A percentile compares a stretch with the other conserved stretches of the same genome.
These are phyloP conservation scores for Phalera bucephala DNA, from an alignment of 2,888 invertebrate species.

Conservation along the genomic window DNA sequence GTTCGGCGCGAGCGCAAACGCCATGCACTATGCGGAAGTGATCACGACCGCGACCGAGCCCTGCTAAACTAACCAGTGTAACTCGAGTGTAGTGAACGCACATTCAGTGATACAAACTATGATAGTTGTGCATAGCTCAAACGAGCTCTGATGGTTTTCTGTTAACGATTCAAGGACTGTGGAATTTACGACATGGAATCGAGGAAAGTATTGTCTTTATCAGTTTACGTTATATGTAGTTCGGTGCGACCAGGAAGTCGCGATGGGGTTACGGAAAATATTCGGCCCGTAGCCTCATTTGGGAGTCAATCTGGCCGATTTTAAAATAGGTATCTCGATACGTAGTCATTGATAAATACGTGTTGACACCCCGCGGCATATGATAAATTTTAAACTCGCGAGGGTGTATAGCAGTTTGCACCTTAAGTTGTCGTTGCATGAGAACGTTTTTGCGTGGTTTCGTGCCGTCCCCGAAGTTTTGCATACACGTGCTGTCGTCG, in stretches of 20 bases:
- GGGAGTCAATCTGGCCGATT: constrained; percentile 48
- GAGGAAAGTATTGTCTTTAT: constrained; percentile 75
- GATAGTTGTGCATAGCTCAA: constrained; percentile 69
- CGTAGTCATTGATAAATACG: constrained; percentile 72
- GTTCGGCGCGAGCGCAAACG: constrained; percentile 46
- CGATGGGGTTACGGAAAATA: constrained; percentile 35
- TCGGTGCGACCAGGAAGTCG: constrained; percentile 48
- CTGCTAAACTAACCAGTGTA: constrained; percentile 57
- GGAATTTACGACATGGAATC: constrained; percentile 75
- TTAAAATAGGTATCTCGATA: constrained; percentile 48
- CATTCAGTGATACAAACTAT: constrained; percentile 76
- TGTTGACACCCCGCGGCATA: constrained; percentile 69
- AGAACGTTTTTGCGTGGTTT: constrained; percentile 65
- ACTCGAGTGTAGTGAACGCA: constrained; percentile 70
- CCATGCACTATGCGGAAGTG: constrained; percentile 80
- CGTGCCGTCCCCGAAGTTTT: constrained; percentile 56
- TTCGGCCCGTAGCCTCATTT: constrained; percentile 50
- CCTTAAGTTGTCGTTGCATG: constrained; percentile 60
- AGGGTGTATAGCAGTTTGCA: constrained; percentile 58
- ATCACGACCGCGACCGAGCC: constrained; percentile 54
- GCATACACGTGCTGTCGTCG: constrained; percentile 79
- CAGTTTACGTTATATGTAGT: constrained; percentile 15
- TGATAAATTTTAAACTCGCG: constrained; percentile 61
- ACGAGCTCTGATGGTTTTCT: constrained; percentile 69
- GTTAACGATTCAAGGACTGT: constrained; percentile 69